phyloP scores from a whole-genome alignment of 2,797 vertebrate species.

The Thalassophryne amazonica region DNA sequence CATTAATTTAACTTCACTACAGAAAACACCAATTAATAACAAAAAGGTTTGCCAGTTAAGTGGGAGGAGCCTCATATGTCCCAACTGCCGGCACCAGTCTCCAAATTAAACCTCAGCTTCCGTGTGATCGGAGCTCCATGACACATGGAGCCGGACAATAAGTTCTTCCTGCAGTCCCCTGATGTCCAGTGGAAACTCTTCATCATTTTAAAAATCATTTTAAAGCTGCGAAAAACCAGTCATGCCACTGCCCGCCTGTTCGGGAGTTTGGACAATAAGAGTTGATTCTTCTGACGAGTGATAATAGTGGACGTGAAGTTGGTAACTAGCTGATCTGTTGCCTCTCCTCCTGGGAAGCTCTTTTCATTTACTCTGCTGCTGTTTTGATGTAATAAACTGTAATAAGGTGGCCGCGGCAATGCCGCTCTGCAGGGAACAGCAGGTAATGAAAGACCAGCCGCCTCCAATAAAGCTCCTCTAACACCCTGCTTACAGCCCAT shows the following conservation, averaged over 20 bases:
- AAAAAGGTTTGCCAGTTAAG: too few relatives aligned
- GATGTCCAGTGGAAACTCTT: conserved; percentile 26
- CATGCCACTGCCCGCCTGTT: neutral
- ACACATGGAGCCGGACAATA: conserved; percentile 23
- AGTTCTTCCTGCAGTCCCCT: conserved; percentile 36
- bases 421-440: conserved; percentile 61
- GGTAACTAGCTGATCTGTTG: conserved; percentile 43
- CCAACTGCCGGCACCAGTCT: too few relatives aligned
- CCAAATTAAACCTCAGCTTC: conserved; percentile 20
- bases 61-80: too few relatives aligned
- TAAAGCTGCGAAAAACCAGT: neutral
- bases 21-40: too few relatives aligned
- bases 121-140: conserved; percentile 7
- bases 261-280: too few relatives aligned
- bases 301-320: conserved; percentile 26
- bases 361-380: conserved; percentile 62
- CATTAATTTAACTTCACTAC: too few relatives aligned
- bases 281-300: neutral
- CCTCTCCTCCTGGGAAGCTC: conserved; percentile 54
- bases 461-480: conserved; percentile 67
- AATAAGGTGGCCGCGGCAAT: conserved; percentile 63
- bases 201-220: conserved; percentile 7
- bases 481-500: conserved; percentile 59
- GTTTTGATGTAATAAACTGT: conserved; percentile 71
- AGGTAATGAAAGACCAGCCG: conserved; percentile 67